phyloP scores from a whole-genome alignment of 2,888 invertebrate genomes.

The Protodeltote pygarga region DNA sequence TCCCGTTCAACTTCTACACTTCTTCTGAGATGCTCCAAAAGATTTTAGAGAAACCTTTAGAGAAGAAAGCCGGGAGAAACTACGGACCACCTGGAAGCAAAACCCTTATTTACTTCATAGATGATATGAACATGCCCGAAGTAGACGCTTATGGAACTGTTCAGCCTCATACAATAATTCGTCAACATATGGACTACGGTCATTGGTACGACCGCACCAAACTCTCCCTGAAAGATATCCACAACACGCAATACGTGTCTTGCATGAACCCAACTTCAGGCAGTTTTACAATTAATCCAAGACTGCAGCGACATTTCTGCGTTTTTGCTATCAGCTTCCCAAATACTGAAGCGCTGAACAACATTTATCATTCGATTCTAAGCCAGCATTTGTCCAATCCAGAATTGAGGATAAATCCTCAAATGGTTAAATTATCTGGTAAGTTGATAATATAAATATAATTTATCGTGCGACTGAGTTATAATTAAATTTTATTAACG shows the following conservation, averaged over 20 bases:
- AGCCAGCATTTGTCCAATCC: conserved; percentile 94
- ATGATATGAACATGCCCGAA: conserved; percentile 99
- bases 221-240: conserved; percentile 96
- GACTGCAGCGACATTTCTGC: conserved; percentile 96
- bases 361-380: conserved; percentile 96
- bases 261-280: conserved; percentile 99
- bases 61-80: conserved; percentile 98
- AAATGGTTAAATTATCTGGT: conserved; percentile 89
- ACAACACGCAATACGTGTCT: conserved; percentile 98
- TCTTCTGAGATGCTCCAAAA: conserved; percentile 97
- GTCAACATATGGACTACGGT: conserved; percentile 97
- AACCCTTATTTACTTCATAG: conserved; percentile 97
- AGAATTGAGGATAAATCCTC: conserved; percentile 92
- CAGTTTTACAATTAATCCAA: conserved; percentile 98
- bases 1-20: conserved; percentile 98
- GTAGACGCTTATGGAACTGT: conserved; percentile 96
- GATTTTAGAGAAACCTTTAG: conserved; percentile 96
- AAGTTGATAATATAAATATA: too few species aligned
- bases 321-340: conserved; percentile 95
- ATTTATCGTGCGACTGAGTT: too few species aligned
- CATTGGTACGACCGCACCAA: conserved; percentile 97
- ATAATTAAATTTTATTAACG: not conserved
- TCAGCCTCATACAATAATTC: conserved; percentile 97
- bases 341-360: conserved; percentile 92
- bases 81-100: conserved; percentile 98